phyloP scores from a whole-genome alignment of 2,797 vertebrate genomes.

The Hafferia zeledoni region DNA sequence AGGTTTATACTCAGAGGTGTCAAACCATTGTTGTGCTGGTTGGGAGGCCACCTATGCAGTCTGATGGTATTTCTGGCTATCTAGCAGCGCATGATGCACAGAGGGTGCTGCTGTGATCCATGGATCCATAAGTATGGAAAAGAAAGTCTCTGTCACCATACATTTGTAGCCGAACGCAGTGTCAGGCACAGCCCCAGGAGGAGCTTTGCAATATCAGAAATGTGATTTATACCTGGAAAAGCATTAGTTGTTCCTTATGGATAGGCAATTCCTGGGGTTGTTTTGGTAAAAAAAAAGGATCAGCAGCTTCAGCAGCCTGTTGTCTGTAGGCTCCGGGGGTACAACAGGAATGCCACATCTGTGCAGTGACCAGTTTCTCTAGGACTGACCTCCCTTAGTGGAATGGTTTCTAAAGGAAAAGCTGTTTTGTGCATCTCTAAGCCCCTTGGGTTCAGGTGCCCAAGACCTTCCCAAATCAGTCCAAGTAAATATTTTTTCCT shows the following conservation, averaged over 20 bases:
- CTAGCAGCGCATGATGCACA: accelerated
- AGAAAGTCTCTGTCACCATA: not conserved
- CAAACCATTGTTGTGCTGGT: not conserved
- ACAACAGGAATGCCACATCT: accelerated
- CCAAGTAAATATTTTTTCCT: not conserved
- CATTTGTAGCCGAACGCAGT: accelerated
- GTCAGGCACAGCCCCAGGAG: not conserved
- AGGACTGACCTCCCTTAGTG: not conserved
- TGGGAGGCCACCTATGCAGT: not conserved
- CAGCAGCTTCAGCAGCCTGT: not conserved
- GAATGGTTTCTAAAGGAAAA: not conserved
- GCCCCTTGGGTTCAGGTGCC: not conserved
- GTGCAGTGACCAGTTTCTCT: not conserved
- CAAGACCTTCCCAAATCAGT: not conserved
- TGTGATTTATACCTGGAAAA: not conserved
- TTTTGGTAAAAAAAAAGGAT: not conserved
- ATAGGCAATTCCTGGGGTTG: not conserved
- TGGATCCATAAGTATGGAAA: not conserved
- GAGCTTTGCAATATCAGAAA: not conserved
- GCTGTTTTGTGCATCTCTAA: not conserved
- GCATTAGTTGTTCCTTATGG: not conserved
- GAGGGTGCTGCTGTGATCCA: not conserved
- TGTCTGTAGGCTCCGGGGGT: not conserved
- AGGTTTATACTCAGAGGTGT: not conserved
- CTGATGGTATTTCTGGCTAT: not conserved